Base-by-base conservation (phyloP, 53 echinoderm and acorn worm genomes). In the Paelopatides confundens region DNA sequence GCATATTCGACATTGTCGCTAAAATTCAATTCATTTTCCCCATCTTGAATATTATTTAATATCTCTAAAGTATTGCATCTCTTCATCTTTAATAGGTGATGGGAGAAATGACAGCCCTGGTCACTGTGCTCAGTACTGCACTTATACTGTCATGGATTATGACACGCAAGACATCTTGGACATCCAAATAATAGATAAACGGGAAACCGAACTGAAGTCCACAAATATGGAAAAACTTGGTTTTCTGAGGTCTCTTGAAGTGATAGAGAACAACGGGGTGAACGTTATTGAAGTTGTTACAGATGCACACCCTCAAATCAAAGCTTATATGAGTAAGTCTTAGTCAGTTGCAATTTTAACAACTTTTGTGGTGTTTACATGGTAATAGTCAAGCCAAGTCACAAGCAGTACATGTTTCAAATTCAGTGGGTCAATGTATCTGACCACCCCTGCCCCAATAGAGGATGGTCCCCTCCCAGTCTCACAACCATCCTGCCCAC, bases 261-360 rank as follows among this genome's bases (percentile, higher is more conserved):
- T 30, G 0, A 4, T 48, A 5, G 2, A 28, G 2, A 26, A 53
- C 1, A 51, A 52, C 14, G 17, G 29, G 0, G 13, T 79, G 0
- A 79, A 52, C 4, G 33, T 79, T 2, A 18, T 31, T 2, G 79
- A 79, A 3, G 79, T 78, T 5, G 51, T 79, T 3, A 79, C 79
- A 0, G 79, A 79, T 52, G 79, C 79, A 2, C 79, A 79, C 28
- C 79, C 79, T 10, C 28, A 23, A 6, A 79, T 79, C 53, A 52
- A 26, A 51, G 31, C 79, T n/a, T 52, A 79, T 53, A 8, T 79
- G 31, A 79, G 79, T 79, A 79, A 79, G 79, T 21, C n/a, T n/a
- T n/a, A n/a, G n/a, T n/a, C n/a, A n/a, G n/a, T n/a, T n/a, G n/a
- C n/a, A n/a, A n/a, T n/a, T n/a, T n/a, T n/a, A n/a, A n/a, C n/a